Base-by-base conservation (phyloP, 1,140 invertebrate genomes). In the Bactericera cockerelli region DNA sequence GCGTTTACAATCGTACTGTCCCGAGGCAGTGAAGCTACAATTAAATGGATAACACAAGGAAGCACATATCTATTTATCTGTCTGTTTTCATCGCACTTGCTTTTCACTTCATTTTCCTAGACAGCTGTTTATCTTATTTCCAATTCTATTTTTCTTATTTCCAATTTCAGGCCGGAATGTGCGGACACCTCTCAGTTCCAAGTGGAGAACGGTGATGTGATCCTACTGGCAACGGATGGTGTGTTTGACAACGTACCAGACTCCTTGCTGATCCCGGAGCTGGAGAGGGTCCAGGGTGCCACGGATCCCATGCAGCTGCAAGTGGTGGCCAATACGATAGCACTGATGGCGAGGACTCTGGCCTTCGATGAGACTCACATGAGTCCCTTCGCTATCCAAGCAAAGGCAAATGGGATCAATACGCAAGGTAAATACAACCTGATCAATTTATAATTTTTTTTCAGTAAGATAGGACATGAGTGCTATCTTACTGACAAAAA, bases 171-270 rank as follows among this genome's bases (percentile, higher is more conserved):
- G 71, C 93, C 93, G 25, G 89, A 94, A 63, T 84, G 88, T 22
- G 92, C 93, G 10, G 87, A 93, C 60, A 90, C 86, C 19, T 82
- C 87, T 26, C 87, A 91, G 69, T 92, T 98, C 69, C 80, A 81
- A 4, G 90, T 98, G 2, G 81, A 94, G 70, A 86, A 93, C 68
- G 94, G 94, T 39, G 95, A 98, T 74, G 85, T 98, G 31, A 92
- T 98, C 66, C 76, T 98, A 26, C 78, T 98, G 33, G 95, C 93
- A 31, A 98, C 93, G 1, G 94, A 98, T 75, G 95, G 95, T 49
- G 88, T 98, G 21, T 98, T 98, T 75, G 95, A 98, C 74, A 98
- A 98, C 76, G 82, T 98, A 65, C 92, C 90, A 60, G 90, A 95
- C 66, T 81, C 84, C 61, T 77, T 94, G 67, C 81, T 98, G 66